Conservation (phyloP, 1,140 invertebrate genomes). For the Pogonomyrmex californicus region DNA sequence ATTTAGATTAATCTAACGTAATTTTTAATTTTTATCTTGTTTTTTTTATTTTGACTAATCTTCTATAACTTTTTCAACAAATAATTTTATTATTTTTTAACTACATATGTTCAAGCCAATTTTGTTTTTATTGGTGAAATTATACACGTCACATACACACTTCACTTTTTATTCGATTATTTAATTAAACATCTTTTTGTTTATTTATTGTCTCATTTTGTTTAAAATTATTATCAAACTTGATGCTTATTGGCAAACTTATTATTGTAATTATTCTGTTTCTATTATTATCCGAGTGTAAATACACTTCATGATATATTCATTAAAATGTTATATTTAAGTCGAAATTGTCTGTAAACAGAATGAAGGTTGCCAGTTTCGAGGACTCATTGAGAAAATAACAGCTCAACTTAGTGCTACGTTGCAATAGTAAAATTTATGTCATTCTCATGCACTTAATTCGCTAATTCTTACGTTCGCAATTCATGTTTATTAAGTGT, state of each 20-base stretch:
- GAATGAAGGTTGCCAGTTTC: neutral
- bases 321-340: slow-evolving; percentile 27
- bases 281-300: neutral
- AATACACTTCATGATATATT: neutral
- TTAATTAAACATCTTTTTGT: slow-evolving; percentile 14
- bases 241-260: neutral
- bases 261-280: slow-evolving; percentile 3
- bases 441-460: slow-evolving; percentile 57
- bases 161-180: neutral
- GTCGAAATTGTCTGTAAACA: slow-evolving; percentile 11
- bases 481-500: slow-evolving; percentile 52
- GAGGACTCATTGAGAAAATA: slow-evolving; percentile 21
- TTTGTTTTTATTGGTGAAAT: neutral
- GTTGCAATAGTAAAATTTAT: slow-evolving; percentile 62
- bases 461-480: slow-evolving; percentile 48
- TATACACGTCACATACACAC: neutral
- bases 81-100: slow-evolving; percentile 22
- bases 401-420: slow-evolving; percentile 17
- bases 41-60: neutral
- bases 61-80: neutral
- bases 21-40: too few species aligned
- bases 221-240: neutral
- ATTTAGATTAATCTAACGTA: neutral
- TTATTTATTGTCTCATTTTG: slow-evolving; percentile 13
- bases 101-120: neutral